phyloP scores from a whole-genome alignment of 2,797 vertebrate species.

The Mus spretus region DNA sequence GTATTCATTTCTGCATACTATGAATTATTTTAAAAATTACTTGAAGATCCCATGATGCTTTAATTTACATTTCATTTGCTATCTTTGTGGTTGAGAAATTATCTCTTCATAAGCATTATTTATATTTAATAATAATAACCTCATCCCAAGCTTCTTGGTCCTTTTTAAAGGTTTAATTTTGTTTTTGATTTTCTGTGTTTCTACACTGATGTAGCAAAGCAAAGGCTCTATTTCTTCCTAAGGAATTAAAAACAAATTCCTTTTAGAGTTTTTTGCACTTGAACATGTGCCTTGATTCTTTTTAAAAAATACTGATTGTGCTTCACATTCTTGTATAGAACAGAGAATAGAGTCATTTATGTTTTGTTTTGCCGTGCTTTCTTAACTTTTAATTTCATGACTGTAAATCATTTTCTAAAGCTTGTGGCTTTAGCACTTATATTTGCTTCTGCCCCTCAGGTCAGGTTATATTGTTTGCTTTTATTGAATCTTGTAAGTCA shows the following conservation, averaged over 20 bases:
- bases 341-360: neutral
- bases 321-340: neutral
- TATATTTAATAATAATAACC: neutral
- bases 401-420: neutral
- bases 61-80: neutral
- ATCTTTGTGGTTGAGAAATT: conserved; percentile 22
- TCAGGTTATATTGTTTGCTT: neutral
- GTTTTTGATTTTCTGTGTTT: neutral
- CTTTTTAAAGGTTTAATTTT: neutral
- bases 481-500: conserved; percentile 9
- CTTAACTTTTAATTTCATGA: conserved; percentile 31
- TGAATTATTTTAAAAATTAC: neutral
- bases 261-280: neutral
- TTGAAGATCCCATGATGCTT: neutral
- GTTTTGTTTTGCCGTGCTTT: neutral
- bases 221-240: neutral
- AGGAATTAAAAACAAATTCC: neutral
- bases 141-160: fast-evolving
- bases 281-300: neutral
- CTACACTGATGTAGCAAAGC: neutral
- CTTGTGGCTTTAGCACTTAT: neutral
- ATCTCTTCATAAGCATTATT: neutral
- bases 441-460: neutral
- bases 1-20: neutral
- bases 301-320: conserved; percentile 15